Percentiles rank a stretch among this genome's conserved stretches.
Evolutionary conservation across 2,113 vertebrate genomes (phyloP).

Genomic region (Rhea americana): DNA sequence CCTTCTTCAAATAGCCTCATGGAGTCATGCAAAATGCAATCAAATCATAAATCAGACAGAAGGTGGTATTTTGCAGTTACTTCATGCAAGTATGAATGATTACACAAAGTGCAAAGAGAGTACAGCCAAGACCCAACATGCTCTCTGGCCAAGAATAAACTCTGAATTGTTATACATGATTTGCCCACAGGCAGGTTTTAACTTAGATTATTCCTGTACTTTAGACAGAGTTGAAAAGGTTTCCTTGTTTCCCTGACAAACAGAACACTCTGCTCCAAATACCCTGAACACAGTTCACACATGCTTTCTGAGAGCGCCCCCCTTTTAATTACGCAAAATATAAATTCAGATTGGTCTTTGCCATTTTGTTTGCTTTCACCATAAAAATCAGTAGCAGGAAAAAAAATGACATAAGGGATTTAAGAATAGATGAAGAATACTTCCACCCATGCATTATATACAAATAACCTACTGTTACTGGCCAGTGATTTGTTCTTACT

Average conservation of each 20-base stretch:
- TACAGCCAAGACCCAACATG: neutral
- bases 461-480: neutral
- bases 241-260: slow-evolving; percentile 31
- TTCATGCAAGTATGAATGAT: neutral
- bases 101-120: neutral
- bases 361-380: neutral
- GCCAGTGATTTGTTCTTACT: neutral
- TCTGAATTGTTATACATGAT: neutral
- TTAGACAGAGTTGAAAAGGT: slow-evolving; percentile 42
- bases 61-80: neutral
- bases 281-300: neutral
- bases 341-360: neutral
- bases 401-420: neutral
- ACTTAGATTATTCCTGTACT: slow-evolving; percentile 14
- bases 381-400: neutral
- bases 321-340: neutral
- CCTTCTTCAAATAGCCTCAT: neutral
- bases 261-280: slow-evolving; percentile 25
- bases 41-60: neutral
- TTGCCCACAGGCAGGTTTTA: slow-evolving; percentile 46
- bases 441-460: neutral
- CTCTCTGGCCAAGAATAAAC: slow-evolving; percentile 33
- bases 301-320: neutral
- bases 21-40: neutral
- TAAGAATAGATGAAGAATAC: neutral